Percentiles rank a stretch among this genome's conserved stretches.
These are phyloP conservation scores for Temnothorax nylanderi DNA, from an alignment of 1,140 invertebrate genomes.

Conservation along the genomic window DNA sequence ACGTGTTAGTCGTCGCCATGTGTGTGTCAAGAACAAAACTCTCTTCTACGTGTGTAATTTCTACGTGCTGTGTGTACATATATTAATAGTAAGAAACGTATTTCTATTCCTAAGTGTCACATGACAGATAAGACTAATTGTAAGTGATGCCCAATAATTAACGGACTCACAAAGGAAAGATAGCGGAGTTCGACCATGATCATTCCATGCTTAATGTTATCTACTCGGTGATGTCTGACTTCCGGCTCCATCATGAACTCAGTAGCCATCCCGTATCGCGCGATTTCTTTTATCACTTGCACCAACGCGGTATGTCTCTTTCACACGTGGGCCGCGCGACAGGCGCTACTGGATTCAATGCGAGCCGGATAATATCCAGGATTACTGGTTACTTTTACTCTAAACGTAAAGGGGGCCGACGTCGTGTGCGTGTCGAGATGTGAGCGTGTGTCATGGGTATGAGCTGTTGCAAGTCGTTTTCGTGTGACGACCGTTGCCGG, in stretches of 20 bases:
- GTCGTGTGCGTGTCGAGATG: constrained; percentile 60
- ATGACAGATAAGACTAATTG: constrained; percentile 7
- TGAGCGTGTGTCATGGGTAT: constrained; percentile 60
- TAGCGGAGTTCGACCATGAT: constrained; percentile 54
- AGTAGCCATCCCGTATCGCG: constrained; percentile 17
- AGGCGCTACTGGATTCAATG: constrained; percentile 58
- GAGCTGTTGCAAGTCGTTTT: constrained; percentile 30
- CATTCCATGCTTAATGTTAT: constrained; percentile 68
- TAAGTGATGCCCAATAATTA: constrained; percentile 43
- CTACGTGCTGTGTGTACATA: constrained; percentile 64
- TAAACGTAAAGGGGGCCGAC: constrained; percentile 60
- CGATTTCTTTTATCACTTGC: background rate
- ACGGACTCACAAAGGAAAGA: constrained; percentile 15
- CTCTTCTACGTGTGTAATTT: constrained; percentile 52
- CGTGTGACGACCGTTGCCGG: constrained; percentile 11
- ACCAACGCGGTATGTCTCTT: background rate
- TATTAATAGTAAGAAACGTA: constrained; percentile 42
- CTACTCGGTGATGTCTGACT: constrained; percentile 61
- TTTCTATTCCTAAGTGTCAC: constrained; percentile 48
- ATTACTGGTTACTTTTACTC: constrained; percentile 49
- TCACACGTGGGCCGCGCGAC: background rate
- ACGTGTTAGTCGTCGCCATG: constrained; percentile 63
- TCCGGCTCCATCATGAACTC: constrained; percentile 61
- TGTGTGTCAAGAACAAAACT: constrained; percentile 68
- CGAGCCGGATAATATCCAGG: constrained; percentile 44